Evolutionary conservation across 2,888 invertebrate genomes (phyloP).

Genomic region (Acrocera orbiculus): DNA sequence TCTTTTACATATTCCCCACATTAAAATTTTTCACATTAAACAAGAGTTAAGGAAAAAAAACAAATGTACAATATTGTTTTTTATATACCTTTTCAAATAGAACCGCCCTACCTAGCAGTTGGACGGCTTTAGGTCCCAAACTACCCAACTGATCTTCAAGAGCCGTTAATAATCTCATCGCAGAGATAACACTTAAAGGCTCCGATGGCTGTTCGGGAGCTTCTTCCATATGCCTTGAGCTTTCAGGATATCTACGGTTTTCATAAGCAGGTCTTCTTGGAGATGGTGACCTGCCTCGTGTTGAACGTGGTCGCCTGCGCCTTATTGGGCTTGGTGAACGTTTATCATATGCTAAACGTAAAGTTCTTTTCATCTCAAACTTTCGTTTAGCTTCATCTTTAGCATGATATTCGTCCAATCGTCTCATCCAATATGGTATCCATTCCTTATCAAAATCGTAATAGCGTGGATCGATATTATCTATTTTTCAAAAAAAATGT

Average conservation of each 20-base stretch:
- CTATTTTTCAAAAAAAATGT: slow-evolving; percentile 7
- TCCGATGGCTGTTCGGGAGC: slow-evolving; percentile 2
- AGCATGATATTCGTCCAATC: slow-evolving; percentile 5
- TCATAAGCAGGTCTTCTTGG: neutral
- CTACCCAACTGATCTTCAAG: slow-evolving; percentile 12
- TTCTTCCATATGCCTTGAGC: neutral
- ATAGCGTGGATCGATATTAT: slow-evolving; percentile 5
- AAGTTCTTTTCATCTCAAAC: slow-evolving; percentile 4
- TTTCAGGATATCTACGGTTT: neutral
- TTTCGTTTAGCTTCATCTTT: slow-evolving; percentile 9
- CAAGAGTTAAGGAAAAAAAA: no score
- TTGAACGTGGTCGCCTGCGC: neutral
- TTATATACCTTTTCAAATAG: slow-evolving; percentile 11
- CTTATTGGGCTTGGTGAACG: slow-evolving; percentile 9
- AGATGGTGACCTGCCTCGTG: neutral
- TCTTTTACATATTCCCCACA: no score
- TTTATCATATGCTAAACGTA: slow-evolving; percentile 7
- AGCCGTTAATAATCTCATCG: slow-evolving; percentile 10
- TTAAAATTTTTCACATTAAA: no score
- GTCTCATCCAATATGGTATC: slow-evolving; percentile 7
- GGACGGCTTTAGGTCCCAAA: slow-evolving; percentile 11
- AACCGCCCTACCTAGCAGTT: slow-evolving; percentile 9
- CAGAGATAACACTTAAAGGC: slow-evolving; percentile 9
- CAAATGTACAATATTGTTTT: neutral
- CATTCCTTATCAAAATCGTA: slow-evolving; percentile 8